Base-by-base conservation (phyloP, 2,888 invertebrate species). In the Yponomeuta sedellus region DNA sequence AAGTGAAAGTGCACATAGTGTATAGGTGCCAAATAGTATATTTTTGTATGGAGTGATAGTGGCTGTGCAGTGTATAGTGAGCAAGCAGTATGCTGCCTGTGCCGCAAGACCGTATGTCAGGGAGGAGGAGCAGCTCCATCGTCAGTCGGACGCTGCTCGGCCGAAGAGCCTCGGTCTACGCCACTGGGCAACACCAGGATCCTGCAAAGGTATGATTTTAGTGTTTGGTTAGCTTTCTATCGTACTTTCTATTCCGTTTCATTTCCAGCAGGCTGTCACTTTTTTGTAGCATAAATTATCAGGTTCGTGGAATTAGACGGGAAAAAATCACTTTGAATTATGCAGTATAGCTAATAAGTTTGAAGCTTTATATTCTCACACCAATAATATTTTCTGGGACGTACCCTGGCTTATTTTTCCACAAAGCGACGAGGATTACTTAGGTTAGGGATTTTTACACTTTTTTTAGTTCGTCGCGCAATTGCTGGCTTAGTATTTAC, bases 131-230 rank as follows among this genome's bases (percentile, higher is more conserved):
- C 84, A 94, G 94, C 79, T 94, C 94, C 70, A 94, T 94, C 70
- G 94, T 93, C 68, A 94, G 94, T 78, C 91, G 94, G 69, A 92
- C 94, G 16, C 89, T 94, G 70, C 92, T 94, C 39, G 94, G 94
- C 2, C 92, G 94, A 59, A 86, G 94, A 25, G 92, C 94, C 68
- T 94, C 94, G 19, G 92, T 94, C 67, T 94, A 94, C 80, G 92
- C 91, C 78, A 93, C 93, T 66, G 88, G 93, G 44, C 89, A 92
- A 72, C 92, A 92, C 69, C 90, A 91, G 70, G 94, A 94, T 76
- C 94, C 94, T 34, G 92, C 94, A 61, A 94, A 94, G 93, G 94
- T 94, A 86, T 82, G 75, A 68, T 16, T 12, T 11, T 52, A 12
- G 44, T 12, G 5, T 39, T 5, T 44, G 10, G 10, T 59, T 20